A percentile compares a stretch with the other conserved stretches of the same genome.
These are phyloP conservation scores for Apis florea DNA, from an alignment of 1,140 invertebrate genomes.

Conservation along the genomic window DNA sequence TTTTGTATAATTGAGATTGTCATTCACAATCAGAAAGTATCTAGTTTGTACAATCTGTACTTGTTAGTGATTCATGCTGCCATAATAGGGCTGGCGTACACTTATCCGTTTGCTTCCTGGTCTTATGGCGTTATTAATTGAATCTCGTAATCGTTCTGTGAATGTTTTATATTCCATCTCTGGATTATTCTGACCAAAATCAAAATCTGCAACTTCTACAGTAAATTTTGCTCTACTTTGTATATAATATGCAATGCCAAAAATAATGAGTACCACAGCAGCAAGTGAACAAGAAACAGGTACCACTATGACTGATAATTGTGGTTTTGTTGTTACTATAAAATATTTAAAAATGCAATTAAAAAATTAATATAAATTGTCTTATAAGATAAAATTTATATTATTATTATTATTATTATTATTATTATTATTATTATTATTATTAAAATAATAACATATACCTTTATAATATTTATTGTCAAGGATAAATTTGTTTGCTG, in stretches of 20 bases:
- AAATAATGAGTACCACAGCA: conserved; percentile 90
- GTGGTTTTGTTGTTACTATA: conserved; percentile 86
- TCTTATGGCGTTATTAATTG: conserved; percentile 84
- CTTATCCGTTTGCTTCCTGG: conserved; percentile 69
- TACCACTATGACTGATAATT: conserved; percentile 91
- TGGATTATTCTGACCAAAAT: conserved; percentile 88
- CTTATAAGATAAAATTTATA: conserved; percentile 19
- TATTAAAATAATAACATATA: conserved; percentile 71
- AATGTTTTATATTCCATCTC: conserved; percentile 94
- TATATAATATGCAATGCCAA: conserved; percentile 91
- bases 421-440: not conserved
- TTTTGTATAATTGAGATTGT: not conserved
- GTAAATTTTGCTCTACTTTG: conserved; percentile 88
- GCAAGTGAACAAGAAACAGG: conserved; percentile 89
- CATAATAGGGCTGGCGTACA: conserved; percentile 73
- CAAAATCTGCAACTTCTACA: conserved; percentile 93
- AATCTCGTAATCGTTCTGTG: conserved; percentile 87
- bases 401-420: not conserved
- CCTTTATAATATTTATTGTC: conserved; percentile 91
- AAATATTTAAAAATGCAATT: conserved; percentile 33
- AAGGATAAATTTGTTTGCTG: conserved; percentile 84
- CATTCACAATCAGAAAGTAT: conserved; percentile 17
- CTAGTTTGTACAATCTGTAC: conserved; percentile 39
- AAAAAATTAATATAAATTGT: not conserved
- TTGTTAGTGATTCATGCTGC: conserved; percentile 74